Percentiles rank a stretch among this genome's conserved stretches.
These are phyloP conservation scores for Pygoscelis adeliae DNA, from an alignment of 2,113 vertebrate genomes.

Conservation along the genomic window DNA sequence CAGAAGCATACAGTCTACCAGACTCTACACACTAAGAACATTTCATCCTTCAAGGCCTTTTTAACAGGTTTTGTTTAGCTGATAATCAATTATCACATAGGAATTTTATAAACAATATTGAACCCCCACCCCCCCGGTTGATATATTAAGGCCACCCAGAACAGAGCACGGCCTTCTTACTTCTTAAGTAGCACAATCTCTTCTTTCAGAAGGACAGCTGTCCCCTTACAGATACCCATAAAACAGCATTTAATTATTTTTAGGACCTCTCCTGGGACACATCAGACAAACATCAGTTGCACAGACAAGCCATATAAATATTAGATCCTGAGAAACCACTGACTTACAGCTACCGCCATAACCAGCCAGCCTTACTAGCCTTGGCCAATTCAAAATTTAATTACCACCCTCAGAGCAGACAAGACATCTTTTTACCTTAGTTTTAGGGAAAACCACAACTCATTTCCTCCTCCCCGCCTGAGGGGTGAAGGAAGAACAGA, in stretches of 20 bases:
- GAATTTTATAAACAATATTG: neutral
- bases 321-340: neutral
- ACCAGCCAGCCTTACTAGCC: neutral
- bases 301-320: neutral
- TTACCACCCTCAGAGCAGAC: neutral
- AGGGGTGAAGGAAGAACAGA: neutral
- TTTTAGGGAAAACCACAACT: neutral
- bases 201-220: neutral
- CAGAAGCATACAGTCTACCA: neutral
- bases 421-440: neutral
- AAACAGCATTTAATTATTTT: neutral
- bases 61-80: neutral
- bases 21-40: neutral
- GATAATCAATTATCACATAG: neutral
- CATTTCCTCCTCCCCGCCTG: neutral
- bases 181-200: neutral
- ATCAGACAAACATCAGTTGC: neutral
- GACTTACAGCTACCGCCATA: neutral
- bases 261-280: neutral
- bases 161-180: neutral
- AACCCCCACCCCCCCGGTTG: fast-evolving
- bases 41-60: neutral
- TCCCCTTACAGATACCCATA: neutral
- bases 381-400: neutral
- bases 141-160: neutral